Conservation (phyloP, 1,140 invertebrate species). For the Lethrus apterus region DNA sequence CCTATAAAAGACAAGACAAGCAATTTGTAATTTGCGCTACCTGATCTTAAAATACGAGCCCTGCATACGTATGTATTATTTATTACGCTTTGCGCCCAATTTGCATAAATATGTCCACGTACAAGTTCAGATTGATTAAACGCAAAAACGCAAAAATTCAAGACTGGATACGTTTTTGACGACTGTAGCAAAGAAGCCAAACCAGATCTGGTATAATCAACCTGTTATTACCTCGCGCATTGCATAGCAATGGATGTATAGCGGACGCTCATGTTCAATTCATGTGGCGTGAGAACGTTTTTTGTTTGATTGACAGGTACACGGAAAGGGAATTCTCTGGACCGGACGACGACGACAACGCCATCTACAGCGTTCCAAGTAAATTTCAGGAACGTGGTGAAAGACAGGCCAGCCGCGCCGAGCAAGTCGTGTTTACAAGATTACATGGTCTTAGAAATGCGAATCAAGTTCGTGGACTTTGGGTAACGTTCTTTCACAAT, state of each 20-base stretch:
- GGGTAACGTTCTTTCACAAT: constrained; percentile 38
- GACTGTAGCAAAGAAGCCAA: constrained; percentile 18
- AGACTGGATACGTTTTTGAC: constrained; percentile 17
- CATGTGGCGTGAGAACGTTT: constrained; percentile 17
- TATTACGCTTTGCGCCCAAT: too few species aligned
- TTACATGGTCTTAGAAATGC: constrained; percentile 21
- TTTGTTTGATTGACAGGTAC: constrained; percentile 29
- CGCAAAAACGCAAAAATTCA: constrained; percentile 15
- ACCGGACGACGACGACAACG: constrained; percentile 10
- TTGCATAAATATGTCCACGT: too few species aligned
- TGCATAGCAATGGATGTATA: constrained; percentile 17
- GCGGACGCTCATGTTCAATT: constrained; percentile 18
- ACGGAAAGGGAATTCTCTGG: constrained; percentile 34
- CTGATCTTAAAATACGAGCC: too few species aligned
- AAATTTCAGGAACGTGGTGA: constrained; percentile 30
- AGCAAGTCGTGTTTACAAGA: constrained; percentile 30
- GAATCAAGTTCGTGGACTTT: constrained; percentile 21
- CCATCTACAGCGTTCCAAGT: constrained; percentile 32
- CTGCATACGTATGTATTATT: too few species aligned
- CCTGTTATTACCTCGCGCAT: constrained; percentile 19
- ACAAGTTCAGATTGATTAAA: too few species aligned
- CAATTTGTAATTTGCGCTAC: too few species aligned
- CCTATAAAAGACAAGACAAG: too few species aligned
- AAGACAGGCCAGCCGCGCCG: constrained; percentile 34
- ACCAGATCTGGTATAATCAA: constrained; percentile 21